Evolutionary conservation across 1,140 invertebrate species (phyloP).

Genomic region (Brachystomella parvula): DNA sequence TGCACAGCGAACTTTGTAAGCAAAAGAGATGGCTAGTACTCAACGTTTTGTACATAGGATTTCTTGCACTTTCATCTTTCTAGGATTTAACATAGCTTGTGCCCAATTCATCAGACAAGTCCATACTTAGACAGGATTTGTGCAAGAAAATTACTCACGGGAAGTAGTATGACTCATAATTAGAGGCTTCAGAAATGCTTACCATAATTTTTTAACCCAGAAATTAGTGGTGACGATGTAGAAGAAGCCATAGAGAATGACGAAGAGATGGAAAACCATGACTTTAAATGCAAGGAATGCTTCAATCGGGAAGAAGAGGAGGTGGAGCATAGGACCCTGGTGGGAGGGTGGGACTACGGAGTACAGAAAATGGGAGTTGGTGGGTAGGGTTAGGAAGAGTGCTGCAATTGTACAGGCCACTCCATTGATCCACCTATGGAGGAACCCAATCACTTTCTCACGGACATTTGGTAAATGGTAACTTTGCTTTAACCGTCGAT

Average conservation of each 20-base stretch:
- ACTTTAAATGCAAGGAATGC: background rate
- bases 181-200: background rate
- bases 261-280: conserved; percentile 6
- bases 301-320: conserved; percentile 1
- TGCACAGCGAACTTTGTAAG: background rate
- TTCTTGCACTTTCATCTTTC: too few relatives aligned
- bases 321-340: background rate
- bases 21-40: background rate
- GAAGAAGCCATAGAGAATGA: conserved; percentile 5
- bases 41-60: too few relatives aligned
- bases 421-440: conserved; percentile 1
- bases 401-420: background rate
- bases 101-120: too few relatives aligned
- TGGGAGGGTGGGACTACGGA: background rate
- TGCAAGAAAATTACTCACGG: too few relatives aligned
- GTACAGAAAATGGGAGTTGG: background rate
- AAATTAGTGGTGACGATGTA: conserved; percentile 1
- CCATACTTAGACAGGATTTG: too few relatives aligned
- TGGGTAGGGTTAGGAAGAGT: background rate
- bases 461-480: background rate
- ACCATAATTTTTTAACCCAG: conserved; percentile 6
- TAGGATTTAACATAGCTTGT: too few relatives aligned
- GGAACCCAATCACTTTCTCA: background rate
- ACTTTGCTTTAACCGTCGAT: background rate
- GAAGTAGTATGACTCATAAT: too few relatives aligned